Conservation (phyloP, 2,888 invertebrate genomes). For the Neoaliturus tenellus region DNA sequence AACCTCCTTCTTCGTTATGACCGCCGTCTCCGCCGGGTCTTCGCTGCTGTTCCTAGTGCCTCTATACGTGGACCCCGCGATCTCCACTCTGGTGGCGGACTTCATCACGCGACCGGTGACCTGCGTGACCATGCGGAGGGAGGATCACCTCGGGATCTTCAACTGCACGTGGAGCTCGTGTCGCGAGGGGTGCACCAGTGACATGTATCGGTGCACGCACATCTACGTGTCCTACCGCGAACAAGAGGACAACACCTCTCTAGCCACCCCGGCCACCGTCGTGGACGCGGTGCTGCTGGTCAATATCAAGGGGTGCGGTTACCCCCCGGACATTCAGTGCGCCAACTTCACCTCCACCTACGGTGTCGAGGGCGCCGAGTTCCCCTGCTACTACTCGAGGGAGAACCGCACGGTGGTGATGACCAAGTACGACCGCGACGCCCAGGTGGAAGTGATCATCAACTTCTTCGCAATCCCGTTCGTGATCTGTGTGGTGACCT, state of each 20-base stretch:
- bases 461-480: constrained; percentile 90
- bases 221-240: constrained; percentile 75
- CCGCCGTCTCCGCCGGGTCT: constrained; percentile 83
- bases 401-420: constrained; percentile 89
- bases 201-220: constrained; percentile 82
- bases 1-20: constrained; percentile 82
- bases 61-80: constrained; percentile 82
- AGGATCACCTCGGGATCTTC: constrained; percentile 83
- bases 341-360: constrained; percentile 83
- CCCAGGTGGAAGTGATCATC: constrained; percentile 88
- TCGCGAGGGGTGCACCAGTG: constrained; percentile 88
- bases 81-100: constrained; percentile 78
- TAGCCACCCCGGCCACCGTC: constrained; percentile 68
- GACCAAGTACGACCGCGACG: constrained; percentile 88
- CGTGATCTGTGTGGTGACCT: constrained; percentile 89
- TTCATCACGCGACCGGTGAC: constrained; percentile 84
- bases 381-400: constrained; percentile 83
- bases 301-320: constrained; percentile 90
- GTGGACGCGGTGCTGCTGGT: constrained; percentile 82
- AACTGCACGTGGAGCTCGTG: constrained; percentile 90
- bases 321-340: constrained; percentile 86
- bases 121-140: constrained; percentile 82
- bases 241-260: constrained; percentile 60
- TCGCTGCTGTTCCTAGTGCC: constrained; percentile 84
- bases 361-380: constrained; percentile 81